Evolutionary conservation across 2,888 invertebrate species (phyloP).

Genomic region (Agrotis ipsilon): DNA sequence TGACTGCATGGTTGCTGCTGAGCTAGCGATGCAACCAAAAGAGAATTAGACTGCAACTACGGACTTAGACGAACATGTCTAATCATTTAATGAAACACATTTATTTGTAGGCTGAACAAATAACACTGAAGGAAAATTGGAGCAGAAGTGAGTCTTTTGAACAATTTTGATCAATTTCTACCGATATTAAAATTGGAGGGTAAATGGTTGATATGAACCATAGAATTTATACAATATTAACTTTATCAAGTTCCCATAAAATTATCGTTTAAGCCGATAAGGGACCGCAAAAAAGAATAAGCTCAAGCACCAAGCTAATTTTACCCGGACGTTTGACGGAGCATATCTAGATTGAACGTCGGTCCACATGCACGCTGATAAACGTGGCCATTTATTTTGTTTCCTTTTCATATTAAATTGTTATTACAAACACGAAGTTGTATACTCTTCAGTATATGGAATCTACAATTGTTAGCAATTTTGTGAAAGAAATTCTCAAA

Average conservation of each 20-base stretch:
- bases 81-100: slow-evolving; percentile 6
- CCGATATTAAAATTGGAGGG: neutral
- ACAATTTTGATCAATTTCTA: too few species aligned
- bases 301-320: slow-evolving; percentile 63
- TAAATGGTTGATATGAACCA: neutral
- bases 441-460: neutral
- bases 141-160: neutral
- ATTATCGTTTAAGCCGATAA: slow-evolving; percentile 54
- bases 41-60: slow-evolving; percentile 71
- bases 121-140: neutral
- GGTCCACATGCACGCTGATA: slow-evolving; percentile 58
- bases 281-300: slow-evolving; percentile 56
- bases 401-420: slow-evolving; percentile 38
- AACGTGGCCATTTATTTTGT: slow-evolving; percentile 58
- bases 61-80: slow-evolving; percentile 42
- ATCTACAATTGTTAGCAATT: slow-evolving; percentile 23
- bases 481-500: slow-evolving; percentile 53
- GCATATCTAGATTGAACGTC: slow-evolving; percentile 63
- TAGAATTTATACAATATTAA: slow-evolving; percentile 6
- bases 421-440: slow-evolving; percentile 11
- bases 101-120: neutral
- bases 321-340: slow-evolving; percentile 66
- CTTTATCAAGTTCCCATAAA: slow-evolving; percentile 43
- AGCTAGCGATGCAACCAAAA: slow-evolving; percentile 67
- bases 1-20: slow-evolving; percentile 74